Evolutionary conservation across 2,797 vertebrate genomes (phyloP).

Genomic region (Philypnodon macrostomus): DNA sequence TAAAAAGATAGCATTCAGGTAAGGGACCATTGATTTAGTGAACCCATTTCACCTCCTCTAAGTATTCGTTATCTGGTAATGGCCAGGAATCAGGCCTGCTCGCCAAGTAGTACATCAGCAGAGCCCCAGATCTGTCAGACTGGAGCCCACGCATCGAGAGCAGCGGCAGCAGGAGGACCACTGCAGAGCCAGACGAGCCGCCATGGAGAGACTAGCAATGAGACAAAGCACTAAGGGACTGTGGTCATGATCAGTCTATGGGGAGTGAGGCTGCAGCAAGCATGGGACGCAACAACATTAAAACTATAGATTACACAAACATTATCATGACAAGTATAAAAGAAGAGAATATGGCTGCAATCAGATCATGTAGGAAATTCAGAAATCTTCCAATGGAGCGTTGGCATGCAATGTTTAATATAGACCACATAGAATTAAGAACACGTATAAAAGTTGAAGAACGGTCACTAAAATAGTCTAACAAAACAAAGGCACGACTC

Average conservation of each 20-base stretch:
- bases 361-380: no score
- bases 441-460: no score
- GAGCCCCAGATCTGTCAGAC: constrained; percentile 66
- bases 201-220: background rate
- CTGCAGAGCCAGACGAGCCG: constrained; percentile 5
- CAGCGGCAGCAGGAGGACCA: constrained; percentile 33
- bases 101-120: constrained; percentile 46
- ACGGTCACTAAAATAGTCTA: no score
- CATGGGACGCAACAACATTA: background rate
- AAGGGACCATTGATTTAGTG: constrained; percentile 23
- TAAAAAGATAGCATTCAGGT: constrained; percentile 11
- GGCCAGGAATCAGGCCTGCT: constrained; percentile 38
- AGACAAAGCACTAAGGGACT: background rate
- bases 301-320: background rate
- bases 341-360: no score
- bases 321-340: no score
- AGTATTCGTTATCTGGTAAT: constrained; percentile 37
- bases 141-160: constrained; percentile 38
- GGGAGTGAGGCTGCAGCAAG: background rate
- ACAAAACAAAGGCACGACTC: no score
- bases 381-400: no score
- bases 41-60: constrained; percentile 19
- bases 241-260: background rate
- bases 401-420: no score
- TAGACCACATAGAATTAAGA: no score